These are phyloP conservation scores for Lutraria rhynchaena DNA, from an alignment of 1,140 invertebrate species.

Conservation along the genomic window DNA sequence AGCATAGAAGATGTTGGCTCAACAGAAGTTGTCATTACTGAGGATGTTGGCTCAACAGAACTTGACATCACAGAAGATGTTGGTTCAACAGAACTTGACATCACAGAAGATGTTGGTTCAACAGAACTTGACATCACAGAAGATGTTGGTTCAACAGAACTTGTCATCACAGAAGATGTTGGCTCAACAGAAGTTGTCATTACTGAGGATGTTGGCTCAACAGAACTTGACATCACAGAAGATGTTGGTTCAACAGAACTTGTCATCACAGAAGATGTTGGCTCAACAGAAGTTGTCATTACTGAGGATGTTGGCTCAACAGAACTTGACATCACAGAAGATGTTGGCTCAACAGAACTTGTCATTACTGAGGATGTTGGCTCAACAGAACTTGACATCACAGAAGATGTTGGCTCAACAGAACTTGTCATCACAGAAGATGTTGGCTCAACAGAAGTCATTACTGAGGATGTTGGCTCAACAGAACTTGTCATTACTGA, in stretches of 20 bases:
- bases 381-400: too few relatives aligned
- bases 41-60: too few relatives aligned
- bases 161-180: neutral
- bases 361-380: neutral
- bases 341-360: neutral
- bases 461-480: neutral
- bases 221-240: neutral
- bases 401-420: neutral
- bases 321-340: constrained; percentile 7
- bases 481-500: neutral
- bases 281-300: too few relatives aligned
- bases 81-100: neutral
- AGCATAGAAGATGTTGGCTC: too few relatives aligned
- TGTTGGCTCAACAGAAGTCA: neutral
- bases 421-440: neutral
- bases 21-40: neutral
- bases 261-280: neutral
- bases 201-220: neutral
- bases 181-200: neutral
- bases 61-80: neutral
- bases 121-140: neutral
- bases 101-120: neutral
- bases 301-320: neutral
- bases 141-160: neutral
- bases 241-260: neutral